Evolutionary conservation across 92 coral and sea anemone genomes (phyloP).

Genomic region (Actinernus sp.): DNA sequence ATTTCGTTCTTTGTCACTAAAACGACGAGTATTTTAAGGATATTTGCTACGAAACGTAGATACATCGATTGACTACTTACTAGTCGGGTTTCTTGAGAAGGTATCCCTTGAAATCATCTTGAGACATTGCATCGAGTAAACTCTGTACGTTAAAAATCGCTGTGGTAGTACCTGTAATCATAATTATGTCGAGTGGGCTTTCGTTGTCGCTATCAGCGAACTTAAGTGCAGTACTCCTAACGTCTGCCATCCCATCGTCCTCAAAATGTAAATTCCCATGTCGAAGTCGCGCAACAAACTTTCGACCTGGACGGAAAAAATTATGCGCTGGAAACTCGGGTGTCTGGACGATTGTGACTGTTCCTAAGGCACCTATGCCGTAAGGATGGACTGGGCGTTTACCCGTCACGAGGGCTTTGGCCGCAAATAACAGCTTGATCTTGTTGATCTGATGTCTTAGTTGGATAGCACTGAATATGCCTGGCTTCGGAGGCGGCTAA

Average conservation of each 20-base stretch:
- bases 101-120: no score
- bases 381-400: conserved; percentile 2
- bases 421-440: no score
- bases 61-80: no score
- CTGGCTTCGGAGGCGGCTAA: no score
- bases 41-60: no score
- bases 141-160: no score
- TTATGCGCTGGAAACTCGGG: conserved; percentile 90
- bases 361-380: conserved; percentile 61
- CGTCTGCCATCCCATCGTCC: conserved; percentile 77
- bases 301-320: conserved; percentile 67
- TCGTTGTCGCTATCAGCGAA: conserved; percentile 80
- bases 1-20: no score
- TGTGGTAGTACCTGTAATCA: conserved; percentile 74
- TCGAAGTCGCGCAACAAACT: conserved; percentile 75
- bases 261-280: conserved; percentile 52
- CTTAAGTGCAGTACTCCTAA: conserved; percentile 75
- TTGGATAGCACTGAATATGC: no score
- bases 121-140: no score
- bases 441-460: no score
- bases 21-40: no score
- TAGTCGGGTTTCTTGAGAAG: no score
- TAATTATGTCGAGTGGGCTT: conserved; percentile 75
- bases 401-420: neutral
- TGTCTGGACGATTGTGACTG: conserved; percentile 46